A percentile compares a stretch with the other conserved stretches of the same genome.
Conservation (phyloP, 2,797 vertebrate genomes). For the Ceryle rudis region DNA sequence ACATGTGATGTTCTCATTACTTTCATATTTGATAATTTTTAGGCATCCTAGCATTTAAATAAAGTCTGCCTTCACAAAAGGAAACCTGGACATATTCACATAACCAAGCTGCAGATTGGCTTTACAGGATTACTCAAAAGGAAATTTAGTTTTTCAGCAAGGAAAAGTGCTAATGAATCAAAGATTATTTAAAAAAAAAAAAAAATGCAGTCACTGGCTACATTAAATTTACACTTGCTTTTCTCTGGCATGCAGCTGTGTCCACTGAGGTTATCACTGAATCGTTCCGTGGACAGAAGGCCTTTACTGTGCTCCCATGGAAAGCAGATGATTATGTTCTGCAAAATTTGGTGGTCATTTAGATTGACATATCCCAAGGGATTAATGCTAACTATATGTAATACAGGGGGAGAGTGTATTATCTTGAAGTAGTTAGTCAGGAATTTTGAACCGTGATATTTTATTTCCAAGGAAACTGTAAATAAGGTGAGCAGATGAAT, state of each 20-base stretch:
- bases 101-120: not conserved
- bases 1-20: not conserved
- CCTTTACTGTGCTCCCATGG: not conserved
- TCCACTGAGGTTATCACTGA: not conserved
- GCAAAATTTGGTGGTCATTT: not conserved
- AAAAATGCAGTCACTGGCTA: not conserved
- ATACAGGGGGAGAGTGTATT: not conserved
- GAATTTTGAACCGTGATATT: not conserved
- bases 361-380: not conserved
- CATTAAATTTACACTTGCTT: constrained; percentile 2
- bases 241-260: not conserved
- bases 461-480: constrained; percentile 36
- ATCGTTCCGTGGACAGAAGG: not conserved
- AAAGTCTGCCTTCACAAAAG: not conserved
- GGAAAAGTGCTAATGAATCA: not conserved
- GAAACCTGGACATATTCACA: not conserved
- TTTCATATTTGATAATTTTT: not conserved
- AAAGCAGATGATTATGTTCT: not conserved
- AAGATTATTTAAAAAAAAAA: not conserved
- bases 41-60: not conserved
- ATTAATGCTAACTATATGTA: not conserved
- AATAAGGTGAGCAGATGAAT: constrained; percentile 27
- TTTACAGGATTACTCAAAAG: not conserved
- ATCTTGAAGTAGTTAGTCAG: not conserved
- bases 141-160: not conserved